These are phyloP conservation scores for Halcyon malimbica DNA, from an alignment of 2,113 vertebrate genomes.

Conservation along the genomic window DNA sequence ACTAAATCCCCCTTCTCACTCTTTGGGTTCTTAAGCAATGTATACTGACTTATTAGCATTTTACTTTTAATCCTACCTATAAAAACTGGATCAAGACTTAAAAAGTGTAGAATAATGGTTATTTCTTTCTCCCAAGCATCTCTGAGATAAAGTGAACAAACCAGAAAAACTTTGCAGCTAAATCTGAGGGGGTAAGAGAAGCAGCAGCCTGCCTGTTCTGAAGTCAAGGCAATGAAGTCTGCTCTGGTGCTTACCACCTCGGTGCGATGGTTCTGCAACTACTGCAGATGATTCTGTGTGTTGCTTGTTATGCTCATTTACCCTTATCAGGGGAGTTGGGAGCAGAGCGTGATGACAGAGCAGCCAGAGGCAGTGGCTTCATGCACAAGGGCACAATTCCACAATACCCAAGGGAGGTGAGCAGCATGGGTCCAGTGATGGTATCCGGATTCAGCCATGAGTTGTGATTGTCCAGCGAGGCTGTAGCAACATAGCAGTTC, in stretches of 20 bases:
- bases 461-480: fast-evolving
- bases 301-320: neutral
- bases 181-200: neutral
- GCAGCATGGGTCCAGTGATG: neutral
- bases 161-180: neutral
- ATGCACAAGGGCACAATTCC: neutral
- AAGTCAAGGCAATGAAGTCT: neutral
- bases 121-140: neutral
- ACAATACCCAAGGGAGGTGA: neutral
- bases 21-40: neutral
- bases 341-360: neutral
- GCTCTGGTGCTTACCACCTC: neutral
- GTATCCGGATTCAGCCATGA: neutral
- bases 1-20: neutral
- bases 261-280: neutral
- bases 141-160: neutral
- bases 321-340: neutral
- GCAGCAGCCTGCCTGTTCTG: neutral
- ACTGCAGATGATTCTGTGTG: neutral
- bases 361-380: neutral
- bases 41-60: neutral
- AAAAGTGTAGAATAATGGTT: neutral
- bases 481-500: neutral
- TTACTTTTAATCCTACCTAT: neutral
- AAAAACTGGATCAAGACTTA: neutral